A percentile compares a stretch with the other conserved stretches of the same genome.
Conservation (phyloP, 1,140 invertebrate species). For the Trissolcus basalis region DNA sequence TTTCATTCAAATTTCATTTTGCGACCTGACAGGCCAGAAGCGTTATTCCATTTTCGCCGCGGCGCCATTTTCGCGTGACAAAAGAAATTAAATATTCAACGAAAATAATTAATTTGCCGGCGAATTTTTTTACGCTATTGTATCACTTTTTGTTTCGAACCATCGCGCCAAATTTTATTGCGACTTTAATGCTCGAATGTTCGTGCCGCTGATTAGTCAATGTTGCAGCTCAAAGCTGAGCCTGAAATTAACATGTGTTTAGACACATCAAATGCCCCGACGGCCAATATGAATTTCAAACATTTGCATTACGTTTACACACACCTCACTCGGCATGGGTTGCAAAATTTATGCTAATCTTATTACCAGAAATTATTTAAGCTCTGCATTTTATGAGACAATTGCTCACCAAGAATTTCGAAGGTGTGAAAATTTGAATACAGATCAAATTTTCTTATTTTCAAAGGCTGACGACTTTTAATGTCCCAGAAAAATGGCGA, state of each 20-base stretch:
- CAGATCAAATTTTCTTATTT: no score
- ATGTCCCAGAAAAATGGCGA: no score
- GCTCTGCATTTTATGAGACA: no score
- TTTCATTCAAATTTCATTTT: neutral
- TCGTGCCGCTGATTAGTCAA: neutral
- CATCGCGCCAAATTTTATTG: neutral
- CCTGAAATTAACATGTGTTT: no score
- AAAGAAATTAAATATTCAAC: constrained; percentile 25
- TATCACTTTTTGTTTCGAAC: no score
- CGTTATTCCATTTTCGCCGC: constrained; percentile 5
- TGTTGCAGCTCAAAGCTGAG: neutral
- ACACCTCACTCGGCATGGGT: no score
- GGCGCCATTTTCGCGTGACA: constrained; percentile 14
- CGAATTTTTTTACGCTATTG: no score
- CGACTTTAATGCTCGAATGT: constrained; percentile 3
- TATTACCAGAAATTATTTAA: no score
- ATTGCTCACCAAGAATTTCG: neutral
- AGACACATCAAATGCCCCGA: no score
- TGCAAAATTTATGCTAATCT: no score
- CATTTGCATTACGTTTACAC: neutral
- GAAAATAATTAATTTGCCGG: constrained; percentile 22
- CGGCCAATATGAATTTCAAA: neutral
- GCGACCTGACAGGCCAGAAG: constrained; percentile 7
- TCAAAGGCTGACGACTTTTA: no score
- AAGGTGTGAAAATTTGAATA: neutral